phyloP scores from a whole-genome alignment of 2,797 vertebrate genomes.

The Acanthopagrus latus region DNA sequence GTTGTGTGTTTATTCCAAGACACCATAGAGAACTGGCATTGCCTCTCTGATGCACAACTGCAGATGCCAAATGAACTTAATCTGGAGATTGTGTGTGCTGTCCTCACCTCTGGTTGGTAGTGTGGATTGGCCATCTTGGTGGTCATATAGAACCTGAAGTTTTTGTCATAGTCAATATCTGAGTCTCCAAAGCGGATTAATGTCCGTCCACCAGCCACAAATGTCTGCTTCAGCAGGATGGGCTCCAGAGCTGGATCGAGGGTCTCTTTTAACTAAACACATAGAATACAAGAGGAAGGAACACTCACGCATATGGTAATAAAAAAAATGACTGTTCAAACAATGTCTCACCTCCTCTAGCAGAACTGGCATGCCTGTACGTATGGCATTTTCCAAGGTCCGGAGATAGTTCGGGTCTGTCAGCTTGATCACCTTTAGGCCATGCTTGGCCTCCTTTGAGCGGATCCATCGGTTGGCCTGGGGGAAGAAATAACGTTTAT shows the following conservation, averaged over 20 bases:
- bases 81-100: neutral
- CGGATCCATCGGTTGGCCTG: conserved; percentile 92
- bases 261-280: conserved; percentile 87
- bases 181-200: conserved; percentile 91
- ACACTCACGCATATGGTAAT: neutral
- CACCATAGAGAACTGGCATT: neutral
- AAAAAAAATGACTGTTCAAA: neutral
- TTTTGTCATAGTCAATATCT: conserved; percentile 91
- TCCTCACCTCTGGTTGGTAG: conserved; percentile 90
- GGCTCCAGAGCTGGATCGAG: conserved; percentile 91
- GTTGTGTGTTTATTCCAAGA: neutral
- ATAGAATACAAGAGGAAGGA: conserved; percentile 8
- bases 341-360: conserved; percentile 84
- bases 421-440: conserved; percentile 90
- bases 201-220: conserved; percentile 86
- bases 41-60: neutral
- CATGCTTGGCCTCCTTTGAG: conserved; percentile 86
- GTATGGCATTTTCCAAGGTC: conserved; percentile 88
- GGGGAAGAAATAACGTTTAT: conserved; percentile 30
- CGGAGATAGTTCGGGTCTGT: conserved; percentile 87
- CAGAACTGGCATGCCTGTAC: conserved; percentile 88
- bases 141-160: conserved; percentile 93
- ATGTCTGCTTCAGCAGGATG: conserved; percentile 91
- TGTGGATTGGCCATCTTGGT: conserved; percentile 94
- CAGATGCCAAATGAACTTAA: neutral